Evolutionary conservation across 2,888 invertebrate genomes (phyloP).

Genomic region (Phalera bucephala): DNA sequence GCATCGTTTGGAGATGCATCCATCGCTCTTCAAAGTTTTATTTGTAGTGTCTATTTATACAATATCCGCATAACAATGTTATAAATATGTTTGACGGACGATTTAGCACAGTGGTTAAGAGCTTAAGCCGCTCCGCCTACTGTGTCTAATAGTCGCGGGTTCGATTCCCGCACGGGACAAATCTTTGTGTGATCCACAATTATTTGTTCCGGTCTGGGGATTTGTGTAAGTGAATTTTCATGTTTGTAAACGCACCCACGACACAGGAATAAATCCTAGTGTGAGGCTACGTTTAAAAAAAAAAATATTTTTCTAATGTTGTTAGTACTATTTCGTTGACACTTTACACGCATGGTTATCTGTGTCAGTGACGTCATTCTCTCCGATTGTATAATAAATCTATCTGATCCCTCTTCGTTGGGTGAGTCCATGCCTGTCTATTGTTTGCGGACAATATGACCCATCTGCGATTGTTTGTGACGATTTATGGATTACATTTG

Average conservation of each 20-base stretch:
- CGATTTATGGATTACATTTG: slow-evolving; percentile 48
- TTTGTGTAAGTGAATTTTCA: too few species aligned
- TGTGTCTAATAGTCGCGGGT: too few species aligned
- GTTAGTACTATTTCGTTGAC: slow-evolving; percentile 7
- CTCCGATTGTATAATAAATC: slow-evolving; percentile 30
- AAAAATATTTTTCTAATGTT: slow-evolving; percentile 2
- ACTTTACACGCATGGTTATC: slow-evolving; percentile 17
- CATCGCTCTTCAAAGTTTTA: slow-evolving; percentile 36
- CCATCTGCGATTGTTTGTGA: slow-evolving; percentile 47
- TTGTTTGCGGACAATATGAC: slow-evolving; percentile 55
- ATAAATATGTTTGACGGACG: neutral
- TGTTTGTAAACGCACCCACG: too few species aligned
- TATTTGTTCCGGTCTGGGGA: too few species aligned
- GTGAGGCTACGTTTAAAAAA: too few species aligned
- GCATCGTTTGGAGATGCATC: slow-evolving; percentile 52
- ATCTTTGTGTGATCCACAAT: too few species aligned
- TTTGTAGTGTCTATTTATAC: slow-evolving; percentile 4
- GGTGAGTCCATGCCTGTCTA: slow-evolving; percentile 45
- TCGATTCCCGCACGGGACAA: too few species aligned
- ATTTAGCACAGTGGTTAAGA: too few species aligned
- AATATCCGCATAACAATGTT: slow-evolving; percentile 11
- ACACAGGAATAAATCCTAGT: too few species aligned
- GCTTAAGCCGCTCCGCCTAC: too few species aligned
- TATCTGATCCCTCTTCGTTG: slow-evolving; percentile 24
- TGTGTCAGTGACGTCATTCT: slow-evolving; percentile 26